Base-by-base conservation (phyloP, 2,888 invertebrate species). In the Strigamia transsilvanica region DNA sequence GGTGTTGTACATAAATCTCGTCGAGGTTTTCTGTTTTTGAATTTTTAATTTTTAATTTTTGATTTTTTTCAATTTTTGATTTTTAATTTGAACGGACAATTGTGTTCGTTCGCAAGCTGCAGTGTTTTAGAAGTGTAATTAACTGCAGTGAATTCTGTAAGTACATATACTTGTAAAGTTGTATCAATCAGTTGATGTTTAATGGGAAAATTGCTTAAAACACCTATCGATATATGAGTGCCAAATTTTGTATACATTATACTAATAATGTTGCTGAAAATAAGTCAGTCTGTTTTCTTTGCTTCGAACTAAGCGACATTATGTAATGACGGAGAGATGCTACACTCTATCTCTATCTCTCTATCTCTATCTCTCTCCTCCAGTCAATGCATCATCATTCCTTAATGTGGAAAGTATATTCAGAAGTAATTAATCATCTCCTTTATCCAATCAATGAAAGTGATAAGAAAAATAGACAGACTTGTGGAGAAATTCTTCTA, bases 131-230 rank as follows among this genome's bases (percentile, higher is more conserved):
- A 51, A 51, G n/a, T 51, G 66, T 23, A 66, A 66, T 27, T 27
- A 66, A 66, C 32, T 23, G 66, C 32, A 27, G 32, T 66, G 23
- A 66, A 23, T 80, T 23, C 23, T 80, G 51, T 46, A 46, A 51
- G 42, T 46, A 80, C 34, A 34, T 79, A 79, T 41, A 38, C 80
- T 21, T 80, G 80, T 80, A 80, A 80, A 80, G 80, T 79, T 42
- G 79, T 79, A 79, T 38, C 79, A 34, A 34, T 79, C 79, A 34
- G 79, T 79, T 80, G 80, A 80, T 80, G 80, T 80, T 80, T 51
- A 27, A 42, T 42, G 80, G 80, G 42, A 79, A 79, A 80, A 80
- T 42, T 32, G 42, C 51, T 32, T 80, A 51, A 41, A 79, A 38
- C 34, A 38, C 34, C 79, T 42, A 34, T 38, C 23, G 23, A 80